Conservation (phyloP, 2,113 vertebrate genomes). For the Nycticebus coucang region DNA sequence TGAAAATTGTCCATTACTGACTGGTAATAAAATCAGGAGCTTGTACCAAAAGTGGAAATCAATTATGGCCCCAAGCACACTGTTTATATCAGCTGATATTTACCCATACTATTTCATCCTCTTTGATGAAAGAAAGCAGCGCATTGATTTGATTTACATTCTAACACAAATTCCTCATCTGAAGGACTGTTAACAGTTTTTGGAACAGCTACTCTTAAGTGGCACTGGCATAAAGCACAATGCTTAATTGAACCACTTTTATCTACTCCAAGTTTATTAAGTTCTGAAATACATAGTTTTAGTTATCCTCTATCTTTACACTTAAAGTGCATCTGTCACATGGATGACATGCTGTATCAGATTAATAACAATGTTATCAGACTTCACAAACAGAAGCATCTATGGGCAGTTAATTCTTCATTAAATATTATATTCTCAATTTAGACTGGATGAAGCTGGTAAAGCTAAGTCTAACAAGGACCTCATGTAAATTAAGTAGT, state of each 20-base stretch:
- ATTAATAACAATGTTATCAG: conserved; percentile 12
- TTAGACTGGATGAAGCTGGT: conserved; percentile 53
- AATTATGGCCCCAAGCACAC: not conserved
- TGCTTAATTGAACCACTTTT: not conserved
- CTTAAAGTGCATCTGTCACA: conserved; percentile 79
- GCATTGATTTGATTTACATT: not conserved
- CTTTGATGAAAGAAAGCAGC: not conserved
- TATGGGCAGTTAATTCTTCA: conserved; percentile 62
- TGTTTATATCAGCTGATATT: conserved; percentile 13
- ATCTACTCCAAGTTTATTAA: conserved; percentile 19
- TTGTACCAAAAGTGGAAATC: conserved; percentile 16
- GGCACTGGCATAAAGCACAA: not conserved
- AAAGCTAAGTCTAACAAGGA: conserved; percentile 64
- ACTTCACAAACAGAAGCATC: conserved; percentile 22
- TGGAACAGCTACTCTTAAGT: not conserved
- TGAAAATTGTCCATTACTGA: not conserved
- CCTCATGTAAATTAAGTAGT: conserved; percentile 75
- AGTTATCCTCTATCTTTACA: conserved; percentile 40
- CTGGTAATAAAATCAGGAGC: not conserved
- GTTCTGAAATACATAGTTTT: conserved; percentile 44
- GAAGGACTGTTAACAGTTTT: not conserved
- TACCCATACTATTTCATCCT: not conserved
- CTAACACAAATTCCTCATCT: not conserved
- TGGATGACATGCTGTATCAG: conserved; percentile 51
- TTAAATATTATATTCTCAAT: conserved; percentile 52